Conservation (phyloP, 2,888 invertebrate species). For the Eretmocerus hayati region DNA sequence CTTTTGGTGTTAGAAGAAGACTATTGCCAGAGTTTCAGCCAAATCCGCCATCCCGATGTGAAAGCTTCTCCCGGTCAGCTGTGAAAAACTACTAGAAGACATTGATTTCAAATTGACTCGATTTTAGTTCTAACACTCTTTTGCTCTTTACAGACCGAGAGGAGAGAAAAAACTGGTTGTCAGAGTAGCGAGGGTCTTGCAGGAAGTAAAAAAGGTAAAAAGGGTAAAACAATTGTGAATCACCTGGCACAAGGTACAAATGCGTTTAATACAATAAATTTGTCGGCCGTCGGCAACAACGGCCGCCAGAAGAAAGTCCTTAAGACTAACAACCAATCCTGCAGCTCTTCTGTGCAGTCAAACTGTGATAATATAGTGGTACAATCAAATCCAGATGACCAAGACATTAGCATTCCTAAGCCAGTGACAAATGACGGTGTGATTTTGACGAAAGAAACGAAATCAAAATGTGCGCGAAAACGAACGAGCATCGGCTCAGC, state of each 20-base stretch:
- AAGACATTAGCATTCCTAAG: slow-evolving; percentile 32
- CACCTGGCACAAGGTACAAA: slow-evolving; percentile 38
- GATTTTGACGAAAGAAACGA: slow-evolving; percentile 26
- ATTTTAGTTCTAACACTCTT: background rate
- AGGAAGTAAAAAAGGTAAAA: slow-evolving; percentile 34
- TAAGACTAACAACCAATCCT: slow-evolving; percentile 33
- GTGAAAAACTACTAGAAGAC: too few relatives aligned
- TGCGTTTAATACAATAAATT: slow-evolving; percentile 22
- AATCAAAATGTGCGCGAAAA: slow-evolving; percentile 38
- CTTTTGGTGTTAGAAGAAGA: too few relatives aligned
- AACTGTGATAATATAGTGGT: slow-evolving; percentile 44
- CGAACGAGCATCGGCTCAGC: slow-evolving; percentile 31
- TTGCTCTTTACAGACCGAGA: slow-evolving; percentile 30
- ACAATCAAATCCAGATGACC: slow-evolving; percentile 34
- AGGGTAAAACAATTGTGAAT: slow-evolving; percentile 35
- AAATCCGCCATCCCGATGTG: too few relatives aligned
- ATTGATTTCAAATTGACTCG: too few relatives aligned
- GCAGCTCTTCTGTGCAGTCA: slow-evolving; percentile 37
- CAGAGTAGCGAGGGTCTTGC: slow-evolving; percentile 24
- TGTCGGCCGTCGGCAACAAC: slow-evolving; percentile 22
- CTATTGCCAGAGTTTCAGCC: too few relatives aligned
- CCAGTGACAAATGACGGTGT: slow-evolving; percentile 28
- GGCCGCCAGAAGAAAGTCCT: slow-evolving; percentile 34
- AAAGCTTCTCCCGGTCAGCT: too few relatives aligned
- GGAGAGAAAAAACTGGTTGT: slow-evolving; percentile 38